Evolutionary conservation across 2,113 vertebrate species (phyloP), one percentile per base, ranked within the genome.

Genomic region (Poecile atricapillus): DNA sequence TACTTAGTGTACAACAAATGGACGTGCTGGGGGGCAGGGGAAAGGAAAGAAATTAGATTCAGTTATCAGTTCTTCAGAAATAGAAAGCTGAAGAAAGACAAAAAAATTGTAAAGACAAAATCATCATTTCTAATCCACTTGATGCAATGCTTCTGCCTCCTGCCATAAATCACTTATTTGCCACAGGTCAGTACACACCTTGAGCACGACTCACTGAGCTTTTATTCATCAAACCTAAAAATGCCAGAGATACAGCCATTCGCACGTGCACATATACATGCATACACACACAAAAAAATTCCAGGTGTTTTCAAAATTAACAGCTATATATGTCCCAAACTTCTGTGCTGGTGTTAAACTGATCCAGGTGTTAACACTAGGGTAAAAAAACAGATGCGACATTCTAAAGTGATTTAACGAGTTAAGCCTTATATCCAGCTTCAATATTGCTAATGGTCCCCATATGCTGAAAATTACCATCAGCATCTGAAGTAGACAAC

Each of bases 241-340:
- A 97, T 90, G 79, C 81, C 27, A 30, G 75, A 87, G 65, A 95
- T 76, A 53, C 60, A 56, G 64, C 64, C 81, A 80, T 95, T 97
- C 94, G 95, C 95, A 94, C 77, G 46, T 79, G 60, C 67, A 55
- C 31, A 24, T n/a, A 65, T 22, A 87, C 49, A 53, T 37, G 43
- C 68, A 89, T 30, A 49, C 0, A 1, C 33, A 75, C 14, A 87
- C 18, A 85, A 75, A 85, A 76, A 96, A 94, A 41, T 35, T 86
- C 91, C 96, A 98, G 94, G 97, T 97, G 97, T 97, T 98, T 97
- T 95, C 96, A 93, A 97, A 98, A 97, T 98, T 97, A 97, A 96
- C 94, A 95, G 93, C 92, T 95, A 92, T 88, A 41, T 82, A 87
- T 67, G 60, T 89, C 95, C 95, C 97, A 97, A 97, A 97, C 86